Base-by-base conservation (phyloP, 2,888 invertebrate species). In the Lycia hirtaria region DNA sequence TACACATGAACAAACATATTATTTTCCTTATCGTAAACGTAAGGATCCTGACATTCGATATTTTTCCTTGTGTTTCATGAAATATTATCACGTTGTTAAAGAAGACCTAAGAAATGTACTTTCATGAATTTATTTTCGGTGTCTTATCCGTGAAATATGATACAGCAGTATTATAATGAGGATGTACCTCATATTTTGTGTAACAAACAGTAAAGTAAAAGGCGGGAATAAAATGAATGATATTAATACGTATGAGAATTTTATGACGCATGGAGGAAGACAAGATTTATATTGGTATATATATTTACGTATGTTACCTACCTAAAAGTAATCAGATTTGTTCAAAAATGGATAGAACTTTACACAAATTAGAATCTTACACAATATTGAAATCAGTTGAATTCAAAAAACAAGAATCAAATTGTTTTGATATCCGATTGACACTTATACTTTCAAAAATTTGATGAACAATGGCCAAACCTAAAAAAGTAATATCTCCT, bases 51-150 rank as follows among this genome's bases (percentile, higher is more conserved):
- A 44, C 19, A 85, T 74, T 68, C 65, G 78, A 85, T 85, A 85
- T 81, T 81, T 81, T 77, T 75, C 69, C 66, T 67, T 58, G 43
- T 64, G 69, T 75, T 76, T 76, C 74, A 60, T 81, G 83, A 80
- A 86, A 86, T 80, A 83, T 80, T 80, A 85, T 82, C 78, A 72
- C 75, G 75, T 81, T 81, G 75, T 80, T 75, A 72, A 75, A 72
- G 87, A 87, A 87, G 83, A 77, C 87, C 72, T 81, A 82, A 73
- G 72, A 86, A 82, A 76, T 73, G 63, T 72, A 78, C 75, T 83
- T 80, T 65, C 67, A 76, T 77, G 71, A 81, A 78, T 80, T 82
- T 79, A 73, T 75, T 73, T 71, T 73, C 69, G 67, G 55, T 73
- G 69, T 78, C 72, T 66, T 73, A 67, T 81, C 78, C 74, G 63